Evolutionary conservation across 2,888 invertebrate species (phyloP), one percentile per base, ranked within the genome.

Genomic region (Microctonus aethiopoides): DNA sequence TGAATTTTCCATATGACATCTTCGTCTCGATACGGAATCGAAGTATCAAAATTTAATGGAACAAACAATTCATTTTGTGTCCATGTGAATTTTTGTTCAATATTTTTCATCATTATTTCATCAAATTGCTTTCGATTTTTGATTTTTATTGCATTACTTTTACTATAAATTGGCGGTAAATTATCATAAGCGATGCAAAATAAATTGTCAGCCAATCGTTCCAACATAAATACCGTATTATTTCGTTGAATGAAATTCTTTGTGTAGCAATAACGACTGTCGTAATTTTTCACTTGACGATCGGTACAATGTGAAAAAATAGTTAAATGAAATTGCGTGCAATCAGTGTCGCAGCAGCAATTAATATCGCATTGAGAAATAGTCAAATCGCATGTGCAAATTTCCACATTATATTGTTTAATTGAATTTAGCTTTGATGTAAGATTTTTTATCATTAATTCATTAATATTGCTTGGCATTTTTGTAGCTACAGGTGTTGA

Each of bases 271-370:
- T 89, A 89, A 66, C 88, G 87, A 73, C 81, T 79, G 56, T 83
- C 81, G 68, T 86, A 83, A 36, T 81, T 70, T 65, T 83, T 82
- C 36, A 78, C 75, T 66, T 83, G 77, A 65, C 82, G 80, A 68
- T 86, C 84, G 62, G 83, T 80, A 82, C 95, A 95, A 70, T 87
- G 82, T 20, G 89, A 88, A 85, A 95, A 93, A 2, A 90, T 87
- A 69, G 86, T 81, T 70, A 88, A 87, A 77, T 94, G 91, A 64
- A 87, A 87, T 29, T 87, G 85, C 10, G 89, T 87, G 81, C 95
- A 96, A 78, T 95, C 94, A 59, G 79, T 81, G 84, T 96, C 95
- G 84, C 96, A 96, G 82, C 95, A 95, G 82, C 95, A 96, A 84
- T 94, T 93, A 65, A 94, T 89, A 86, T 96, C 94, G 87, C 96